Base-by-base conservation (phyloP, 2,888 invertebrate genomes). In the Sphaeridia pumilis region DNA sequence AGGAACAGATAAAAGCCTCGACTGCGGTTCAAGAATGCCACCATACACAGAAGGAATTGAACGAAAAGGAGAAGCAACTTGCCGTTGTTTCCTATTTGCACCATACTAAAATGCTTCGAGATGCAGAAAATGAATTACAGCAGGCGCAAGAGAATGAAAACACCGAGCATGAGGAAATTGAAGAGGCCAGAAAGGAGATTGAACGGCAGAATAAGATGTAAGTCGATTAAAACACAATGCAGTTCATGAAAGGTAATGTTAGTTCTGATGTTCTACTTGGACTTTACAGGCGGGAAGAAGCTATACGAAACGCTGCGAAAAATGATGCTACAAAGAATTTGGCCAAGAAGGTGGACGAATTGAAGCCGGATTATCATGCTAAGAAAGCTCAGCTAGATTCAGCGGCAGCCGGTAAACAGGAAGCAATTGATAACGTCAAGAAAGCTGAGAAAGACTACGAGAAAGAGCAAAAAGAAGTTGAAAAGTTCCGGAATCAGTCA, bases 51-150 rank as follows among this genome's bases (percentile, higher is more conserved):
- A 52, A 52, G 4, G 57, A 58, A 47, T 48, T 57, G 5, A 54
- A 55, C 17, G 54, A 57, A 10, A 51, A 47, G 12, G 44, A 47
- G 2, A 47, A 53, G 3, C 35, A 51, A n/a, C 49, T 52, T 24
- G 59, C 60, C 3, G 26, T 55, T 25, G 51, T 46, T 4, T 41
- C 49, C 7, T 61, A 57, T 34, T 51, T 50, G 4, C 49, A 58
- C 27, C 46, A 48, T 41, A 31, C 1, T 14, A 31, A 85, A 57
- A 93, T 84, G 69, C 75, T 88, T 56, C 89, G 94, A 70, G 83
- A 87, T 67, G 78, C 77, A 14, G 81, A 83, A 46, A 75, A 89
- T 51, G 90, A 95, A 68, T 72, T 92, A 43, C 87, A 92, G 60
- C 84, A 85, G 67, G 76, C 61, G 26, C 27, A 54, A 3, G 38